Percentiles rank a stretch among this genome's conserved stretches.
Conservation (phyloP, 2,888 invertebrate genomes). For the Andrena hattorfiana region DNA sequence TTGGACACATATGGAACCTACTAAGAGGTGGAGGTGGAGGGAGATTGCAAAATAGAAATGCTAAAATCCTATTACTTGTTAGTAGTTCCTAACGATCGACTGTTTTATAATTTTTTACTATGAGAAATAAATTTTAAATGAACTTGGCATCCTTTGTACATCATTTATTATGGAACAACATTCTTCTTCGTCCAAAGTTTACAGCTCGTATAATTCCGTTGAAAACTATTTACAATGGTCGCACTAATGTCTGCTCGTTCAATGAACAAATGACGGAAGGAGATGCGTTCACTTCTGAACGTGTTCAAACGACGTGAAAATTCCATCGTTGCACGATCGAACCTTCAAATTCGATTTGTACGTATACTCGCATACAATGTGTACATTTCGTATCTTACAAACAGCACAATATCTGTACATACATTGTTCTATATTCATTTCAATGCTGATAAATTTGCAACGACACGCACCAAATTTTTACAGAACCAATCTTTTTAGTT, state of each 20-base stretch:
- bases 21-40: no score
- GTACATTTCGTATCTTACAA: conserved; percentile 38
- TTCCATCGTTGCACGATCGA: conserved; percentile 9
- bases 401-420: conserved; percentile 38
- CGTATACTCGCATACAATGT: conserved; percentile 11
- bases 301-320: background rate
- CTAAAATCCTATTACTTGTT: conserved; percentile 28
- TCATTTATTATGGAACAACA: conserved; percentile 66
- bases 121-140: conserved; percentile 59
- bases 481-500: background rate
- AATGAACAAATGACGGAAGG: conserved; percentile 6
- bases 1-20: no score
- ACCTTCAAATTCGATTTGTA: conserved; percentile 33
- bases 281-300: conserved; percentile 9
- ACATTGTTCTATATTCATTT: conserved; percentile 8
- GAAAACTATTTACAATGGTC: conserved; percentile 57
- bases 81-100: conserved; percentile 39
- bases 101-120: conserved; percentile 53
- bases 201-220: conserved; percentile 44
- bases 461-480: background rate
- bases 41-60: conserved; percentile 9
- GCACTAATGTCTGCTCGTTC: conserved; percentile 10
- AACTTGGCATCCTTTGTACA: conserved; percentile 60
- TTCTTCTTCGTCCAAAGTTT: conserved; percentile 48
- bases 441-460: background rate